phyloP scores from a whole-genome alignment of 2,888 invertebrate genomes.

The Ashinkailepas kermadecensis region DNA sequence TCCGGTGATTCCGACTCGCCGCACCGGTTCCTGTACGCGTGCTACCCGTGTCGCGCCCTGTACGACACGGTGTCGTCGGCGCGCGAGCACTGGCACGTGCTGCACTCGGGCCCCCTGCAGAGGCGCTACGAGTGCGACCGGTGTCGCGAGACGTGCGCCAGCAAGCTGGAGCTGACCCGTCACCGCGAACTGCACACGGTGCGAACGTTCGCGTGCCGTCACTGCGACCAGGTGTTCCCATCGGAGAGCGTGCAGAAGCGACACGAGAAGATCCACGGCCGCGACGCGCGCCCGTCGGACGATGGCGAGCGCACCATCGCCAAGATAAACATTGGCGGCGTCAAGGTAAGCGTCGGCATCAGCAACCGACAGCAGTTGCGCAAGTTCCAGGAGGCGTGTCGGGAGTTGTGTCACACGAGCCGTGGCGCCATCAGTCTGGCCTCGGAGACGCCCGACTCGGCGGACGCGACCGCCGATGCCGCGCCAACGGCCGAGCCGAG shows the following conservation, averaged over 20 bases:
- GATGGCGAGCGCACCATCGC: slow-evolving; percentile 22
- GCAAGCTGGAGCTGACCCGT: slow-evolving; percentile 49
- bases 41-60: slow-evolving; percentile 43
- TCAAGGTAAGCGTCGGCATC: slow-evolving; percentile 21
- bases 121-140: slow-evolving; percentile 40
- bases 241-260: slow-evolving; percentile 35
- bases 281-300: slow-evolving; percentile 19
- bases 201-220: slow-evolving; percentile 40
- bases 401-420: background rate
- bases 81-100: slow-evolving; percentile 37
- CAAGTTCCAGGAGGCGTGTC: slow-evolving; percentile 20
- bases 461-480: slow-evolving; percentile 19
- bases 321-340: slow-evolving; percentile 20
- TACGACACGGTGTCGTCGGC: slow-evolving; percentile 42
- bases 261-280: slow-evolving; percentile 34
- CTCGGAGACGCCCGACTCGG: slow-evolving; percentile 21
- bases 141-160: slow-evolving; percentile 42
- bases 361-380: slow-evolving; percentile 20
- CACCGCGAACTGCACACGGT: slow-evolving; percentile 51
- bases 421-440: slow-evolving; percentile 13
- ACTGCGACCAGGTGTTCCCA: slow-evolving; percentile 37
- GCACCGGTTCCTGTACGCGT: slow-evolving; percentile 40
- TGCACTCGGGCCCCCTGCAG: slow-evolving; percentile 39
- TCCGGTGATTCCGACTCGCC: slow-evolving; percentile 4
- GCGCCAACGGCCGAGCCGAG: slow-evolving; percentile 33